These are phyloP conservation scores for Verasper variegatus DNA, from an alignment of 2,113 vertebrate genomes.

Conservation along the genomic window DNA sequence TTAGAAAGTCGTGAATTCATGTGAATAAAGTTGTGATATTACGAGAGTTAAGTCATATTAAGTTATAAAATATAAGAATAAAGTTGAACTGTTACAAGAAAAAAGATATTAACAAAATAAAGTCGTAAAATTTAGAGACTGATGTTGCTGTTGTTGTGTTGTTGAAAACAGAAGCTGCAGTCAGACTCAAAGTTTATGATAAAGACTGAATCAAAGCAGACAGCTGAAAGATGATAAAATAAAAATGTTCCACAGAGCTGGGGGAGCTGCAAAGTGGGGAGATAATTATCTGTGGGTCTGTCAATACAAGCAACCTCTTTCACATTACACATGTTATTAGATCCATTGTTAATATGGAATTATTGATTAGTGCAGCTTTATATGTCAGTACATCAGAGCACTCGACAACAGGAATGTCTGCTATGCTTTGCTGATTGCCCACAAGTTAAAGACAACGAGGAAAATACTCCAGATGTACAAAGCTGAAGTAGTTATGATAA, in stretches of 20 bases:
- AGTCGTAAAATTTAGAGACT: no score
- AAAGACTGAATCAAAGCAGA: not conserved
- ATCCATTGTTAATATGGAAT: not conserved
- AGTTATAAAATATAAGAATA: no score
- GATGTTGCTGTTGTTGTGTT: not conserved
- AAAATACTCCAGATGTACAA: no score
- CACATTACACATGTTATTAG: not conserved
- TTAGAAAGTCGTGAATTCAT: no score
- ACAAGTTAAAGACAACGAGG: not conserved
- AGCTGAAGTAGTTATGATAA: no score
- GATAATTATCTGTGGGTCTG: not conserved
- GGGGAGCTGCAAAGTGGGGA: not conserved
- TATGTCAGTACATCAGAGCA: not conserved
- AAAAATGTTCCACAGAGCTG: not conserved
- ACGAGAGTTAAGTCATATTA: no score
- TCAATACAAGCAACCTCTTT: no score
- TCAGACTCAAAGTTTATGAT: not conserved
- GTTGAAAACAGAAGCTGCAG: not conserved
- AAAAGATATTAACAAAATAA: no score
- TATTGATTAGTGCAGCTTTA: conserved; percentile 25
- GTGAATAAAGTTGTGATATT: no score
- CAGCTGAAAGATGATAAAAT: not conserved
- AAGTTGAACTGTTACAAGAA: not conserved
- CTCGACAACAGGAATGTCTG: not conserved
- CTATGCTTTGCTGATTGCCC: not conserved